These are phyloP conservation scores for Passerina amoena DNA, from an alignment of 2,113 vertebrate genomes.

Conservation along the genomic window DNA sequence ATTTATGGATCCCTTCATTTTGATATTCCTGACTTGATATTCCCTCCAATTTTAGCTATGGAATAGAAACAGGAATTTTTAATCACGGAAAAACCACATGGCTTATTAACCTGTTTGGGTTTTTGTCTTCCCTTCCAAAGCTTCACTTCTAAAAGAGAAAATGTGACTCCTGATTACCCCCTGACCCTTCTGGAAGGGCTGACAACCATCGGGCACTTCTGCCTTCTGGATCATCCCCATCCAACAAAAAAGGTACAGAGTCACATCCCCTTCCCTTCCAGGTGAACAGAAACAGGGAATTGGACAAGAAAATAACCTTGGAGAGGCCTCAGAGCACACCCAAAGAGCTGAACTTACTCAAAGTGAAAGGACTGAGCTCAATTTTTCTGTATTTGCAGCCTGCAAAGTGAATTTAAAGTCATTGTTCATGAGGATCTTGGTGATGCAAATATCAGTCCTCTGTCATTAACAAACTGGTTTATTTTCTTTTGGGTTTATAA, in stretches of 20 bases:
- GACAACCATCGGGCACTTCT: constrained; percentile 91
- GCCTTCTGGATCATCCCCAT: constrained; percentile 86
- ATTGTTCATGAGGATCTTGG: neutral
- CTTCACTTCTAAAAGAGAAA: constrained; percentile 83
- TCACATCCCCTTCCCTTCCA: neutral
- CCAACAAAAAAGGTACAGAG: constrained; percentile 82
- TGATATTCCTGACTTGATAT: neutral
- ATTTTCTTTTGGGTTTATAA: neutral
- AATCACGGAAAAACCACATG: neutral
- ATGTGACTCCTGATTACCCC: constrained; percentile 94
- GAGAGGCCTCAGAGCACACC: neutral
- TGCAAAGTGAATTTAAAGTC: neutral
- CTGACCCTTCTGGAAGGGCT: constrained; percentile 94
- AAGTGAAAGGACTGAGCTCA: neutral
- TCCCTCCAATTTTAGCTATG: neutral
- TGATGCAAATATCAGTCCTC: neutral
- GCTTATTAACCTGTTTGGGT: neutral
- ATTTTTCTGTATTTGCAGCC: neutral
- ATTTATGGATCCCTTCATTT: neutral
- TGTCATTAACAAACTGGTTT: neutral
- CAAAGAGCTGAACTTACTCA: neutral
- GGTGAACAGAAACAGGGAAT: neutral
- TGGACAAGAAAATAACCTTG: neutral
- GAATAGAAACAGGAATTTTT: neutral
- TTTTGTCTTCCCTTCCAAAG: constrained; percentile 54